A percentile compares a stretch with the other conserved stretches of the same genome.
Evolutionary conservation across 2,113 vertebrate genomes (phyloP).

Genomic region (Nanorana parkeri): DNA sequence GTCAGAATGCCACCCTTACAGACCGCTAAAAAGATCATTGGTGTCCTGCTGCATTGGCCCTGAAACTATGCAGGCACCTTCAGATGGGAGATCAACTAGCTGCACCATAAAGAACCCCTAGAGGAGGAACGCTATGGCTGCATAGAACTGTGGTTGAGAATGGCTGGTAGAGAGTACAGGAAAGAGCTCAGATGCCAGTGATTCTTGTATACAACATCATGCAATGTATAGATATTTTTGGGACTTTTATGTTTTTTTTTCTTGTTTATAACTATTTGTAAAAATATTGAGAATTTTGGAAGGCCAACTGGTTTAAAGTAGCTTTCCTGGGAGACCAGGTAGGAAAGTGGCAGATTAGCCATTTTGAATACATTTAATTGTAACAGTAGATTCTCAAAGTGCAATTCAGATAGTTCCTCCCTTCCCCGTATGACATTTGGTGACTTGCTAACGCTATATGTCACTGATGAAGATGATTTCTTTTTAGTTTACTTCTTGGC

Average conservation of each 20-base stretch:
- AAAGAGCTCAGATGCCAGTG: not conserved
- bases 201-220: not conserved
- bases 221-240: constrained; percentile 1
- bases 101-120: too few relatives aligned
- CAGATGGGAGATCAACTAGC: too few relatives aligned
- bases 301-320: not conserved
- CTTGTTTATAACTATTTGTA: not conserved
- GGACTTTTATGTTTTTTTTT: not conserved
- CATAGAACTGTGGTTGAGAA: too few relatives aligned
- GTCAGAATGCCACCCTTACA: too few relatives aligned
- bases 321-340: not conserved
- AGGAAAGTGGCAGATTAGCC: not conserved
- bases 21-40: not conserved
- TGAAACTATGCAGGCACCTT: too few relatives aligned
- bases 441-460: too few relatives aligned
- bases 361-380: not conserved
- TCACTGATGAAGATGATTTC: too few relatives aligned
- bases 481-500: too few relatives aligned
- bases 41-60: too few relatives aligned
- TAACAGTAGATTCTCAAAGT: not conserved
- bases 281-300: not conserved
- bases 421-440: not conserved
- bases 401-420: not conserved
- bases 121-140: too few relatives aligned
- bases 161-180: too few relatives aligned